Percentiles rank a stretch among this genome's conserved stretches.
phyloP scores from a whole-genome alignment of 2,888 invertebrate genomes.

The Campoplex capitator region DNA sequence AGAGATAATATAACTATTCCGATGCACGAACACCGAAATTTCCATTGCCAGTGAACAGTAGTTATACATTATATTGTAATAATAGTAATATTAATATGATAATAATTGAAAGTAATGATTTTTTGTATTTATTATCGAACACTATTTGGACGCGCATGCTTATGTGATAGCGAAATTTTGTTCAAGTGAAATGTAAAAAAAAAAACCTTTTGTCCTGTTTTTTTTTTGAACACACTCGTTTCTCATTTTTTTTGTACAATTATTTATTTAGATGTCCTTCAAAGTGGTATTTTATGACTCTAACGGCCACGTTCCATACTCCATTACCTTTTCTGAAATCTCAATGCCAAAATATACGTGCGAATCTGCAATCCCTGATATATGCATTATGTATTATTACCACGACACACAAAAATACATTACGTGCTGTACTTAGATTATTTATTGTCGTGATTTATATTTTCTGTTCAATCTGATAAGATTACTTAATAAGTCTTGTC shows the following conservation, averaged over 20 bases:
- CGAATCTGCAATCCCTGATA: conserved; percentile 44
- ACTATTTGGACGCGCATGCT: conserved; percentile 66
- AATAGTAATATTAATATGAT: conserved; percentile 72
- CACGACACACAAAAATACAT: conserved; percentile 35
- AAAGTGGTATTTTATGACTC: conserved; percentile 45
- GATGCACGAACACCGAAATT: conserved; percentile 68
- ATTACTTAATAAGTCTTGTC: not conserved
- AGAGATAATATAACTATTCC: conserved; percentile 37
- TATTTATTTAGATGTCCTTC: conserved; percentile 65
- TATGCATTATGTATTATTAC: conserved; percentile 36
- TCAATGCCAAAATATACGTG: conserved; percentile 56
- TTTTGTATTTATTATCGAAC: conserved; percentile 68
- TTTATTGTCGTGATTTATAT: conserved; percentile 21
- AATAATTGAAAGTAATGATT: conserved; percentile 62
- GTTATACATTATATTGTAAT: conserved; percentile 67
- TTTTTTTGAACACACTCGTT: conserved; percentile 47
- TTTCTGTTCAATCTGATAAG: conserved; percentile 7
- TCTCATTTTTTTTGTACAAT: conserved; percentile 60
- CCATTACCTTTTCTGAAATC: conserved; percentile 21
- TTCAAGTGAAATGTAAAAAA: conserved; percentile 56
- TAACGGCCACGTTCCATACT: conserved; percentile 36
- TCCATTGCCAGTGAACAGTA: conserved; percentile 76
- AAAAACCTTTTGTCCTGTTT: conserved; percentile 40
- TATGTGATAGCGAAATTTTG: conserved; percentile 67
- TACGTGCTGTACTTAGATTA: conserved; percentile 51